A percentile compares a stretch with the other conserved stretches of the same genome.
Evolutionary conservation across 2,888 invertebrate genomes (phyloP).

Genomic region (Chrysolina americana): DNA sequence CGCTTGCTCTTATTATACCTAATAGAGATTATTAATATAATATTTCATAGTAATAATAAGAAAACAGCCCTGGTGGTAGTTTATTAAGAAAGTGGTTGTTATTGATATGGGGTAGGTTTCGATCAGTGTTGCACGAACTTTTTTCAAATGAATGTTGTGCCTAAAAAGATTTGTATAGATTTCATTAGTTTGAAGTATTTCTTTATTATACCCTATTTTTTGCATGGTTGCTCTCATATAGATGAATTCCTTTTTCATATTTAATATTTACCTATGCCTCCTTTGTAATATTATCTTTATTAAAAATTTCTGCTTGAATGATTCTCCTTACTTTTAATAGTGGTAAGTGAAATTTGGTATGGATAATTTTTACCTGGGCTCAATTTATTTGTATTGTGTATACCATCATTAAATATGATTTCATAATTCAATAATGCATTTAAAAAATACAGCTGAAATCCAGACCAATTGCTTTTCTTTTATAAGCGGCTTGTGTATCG

Average conservation of each 20-base stretch:
- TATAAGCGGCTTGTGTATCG: slow-evolving; percentile 41
- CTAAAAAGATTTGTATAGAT: slow-evolving; percentile 28
- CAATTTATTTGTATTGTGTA: slow-evolving; percentile 46
- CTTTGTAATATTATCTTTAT: slow-evolving; percentile 42
- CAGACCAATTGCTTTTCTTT: slow-evolving; percentile 32
- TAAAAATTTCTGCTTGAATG: slow-evolving; percentile 43
- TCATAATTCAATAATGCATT: slow-evolving; percentile 49
- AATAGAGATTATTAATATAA: slow-evolving; percentile 51
- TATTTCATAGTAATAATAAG: slow-evolving; percentile 51
- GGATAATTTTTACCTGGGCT: slow-evolving; percentile 50
- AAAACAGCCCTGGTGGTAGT: slow-evolving; percentile 30
- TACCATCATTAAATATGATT: slow-evolving; percentile 55
- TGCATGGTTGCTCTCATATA: slow-evolving; percentile 43
- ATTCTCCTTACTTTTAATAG: slow-evolving; percentile 35
- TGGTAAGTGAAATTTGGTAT: slow-evolving; percentile 52
- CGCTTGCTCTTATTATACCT: slow-evolving; percentile 53
- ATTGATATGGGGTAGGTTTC: slow-evolving; percentile 57
- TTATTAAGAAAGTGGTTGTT: slow-evolving; percentile 33
- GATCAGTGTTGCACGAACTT: slow-evolving; percentile 43
- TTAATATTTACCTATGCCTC: slow-evolving; percentile 42
- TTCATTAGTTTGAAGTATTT: slow-evolving; percentile 32
- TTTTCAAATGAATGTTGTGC: background rate
- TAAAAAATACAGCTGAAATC: slow-evolving; percentile 23
- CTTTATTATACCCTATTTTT: slow-evolving; percentile 38
- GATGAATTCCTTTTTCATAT: slow-evolving; percentile 36